Base-by-base conservation (phyloP, 2,888 invertebrate genomes). In the Erebia palarica region DNA sequence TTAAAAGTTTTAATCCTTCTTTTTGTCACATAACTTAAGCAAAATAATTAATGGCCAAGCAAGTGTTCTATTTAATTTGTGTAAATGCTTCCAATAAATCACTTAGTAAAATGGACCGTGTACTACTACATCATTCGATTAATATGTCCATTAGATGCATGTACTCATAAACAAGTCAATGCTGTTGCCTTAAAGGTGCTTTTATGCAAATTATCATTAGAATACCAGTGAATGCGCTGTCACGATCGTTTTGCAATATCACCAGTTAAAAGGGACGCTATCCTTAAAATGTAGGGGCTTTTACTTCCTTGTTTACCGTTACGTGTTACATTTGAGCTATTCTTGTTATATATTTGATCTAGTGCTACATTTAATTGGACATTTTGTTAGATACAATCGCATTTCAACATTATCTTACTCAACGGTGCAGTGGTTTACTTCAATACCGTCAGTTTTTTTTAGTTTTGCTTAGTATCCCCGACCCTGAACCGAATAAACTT, bases 231-330 rank as follows among this genome's bases (percentile, higher is more conserved):
- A 74, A 74, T 76, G 69, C 73, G 65, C 69, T 78, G 78, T 77
- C 79, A 78, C 81, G 82, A 82, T 72, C 71, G 61, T 83, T 88
- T 86, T 86, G 86, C 83, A 83, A 89, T 83, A 77, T 70, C 65
- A 71, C 74, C 73, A 76, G 74, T 73, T 72, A 79, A 65, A 71
- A 79, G 83, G 83, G 66, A 74, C 73, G 76, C 70, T 76, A 81
- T 86, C 85, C 87, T 86, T 87, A 84, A 82, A 83, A 82, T 80
- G 81, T 68, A 84, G 85, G 85, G 84, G 84, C 86, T 86, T 86
- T 88, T 87, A 89, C 89, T 90, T 90, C 89, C 90, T 82, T 49
- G 67, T 67, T 16, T 79, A 81, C 79, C 71, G 75, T 59, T 69
- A 73, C 69, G 73, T 71, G 81, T 80, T 83, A 81, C 80, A 82